Percentiles rank a stretch among this genome's conserved stretches.
Conservation (phyloP, 2,888 invertebrate species). For the Griposia aprilina region DNA sequence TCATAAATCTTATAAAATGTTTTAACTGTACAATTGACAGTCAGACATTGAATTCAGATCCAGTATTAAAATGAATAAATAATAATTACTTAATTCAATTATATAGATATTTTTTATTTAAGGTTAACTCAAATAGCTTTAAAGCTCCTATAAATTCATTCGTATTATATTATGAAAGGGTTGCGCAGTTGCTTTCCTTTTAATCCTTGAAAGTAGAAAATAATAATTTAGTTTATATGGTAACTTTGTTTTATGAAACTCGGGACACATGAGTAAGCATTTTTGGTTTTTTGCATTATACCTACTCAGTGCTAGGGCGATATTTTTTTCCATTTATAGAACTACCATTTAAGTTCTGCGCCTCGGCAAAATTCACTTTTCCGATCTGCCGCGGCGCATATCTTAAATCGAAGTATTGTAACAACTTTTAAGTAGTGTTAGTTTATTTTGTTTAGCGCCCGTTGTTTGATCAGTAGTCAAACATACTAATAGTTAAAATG, state of each 20-base stretch:
- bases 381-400: neutral
- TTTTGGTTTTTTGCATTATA: neutral
- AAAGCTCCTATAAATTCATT: constrained; percentile 51
- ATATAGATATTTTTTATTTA: neutral
- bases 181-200: neutral
- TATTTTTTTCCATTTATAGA: neutral
- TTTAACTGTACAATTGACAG: constrained; percentile 11
- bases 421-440: neutral
- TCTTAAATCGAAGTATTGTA: neutral
- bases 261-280: too few species aligned
- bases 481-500: too few species aligned
- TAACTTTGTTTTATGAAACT: constrained; percentile 8
- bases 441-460: too few species aligned
- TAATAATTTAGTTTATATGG: neutral
- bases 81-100: neutral
- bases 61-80: neutral
- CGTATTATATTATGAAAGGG: constrained; percentile 3
- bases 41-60: constrained; percentile 33
- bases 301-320: neutral
- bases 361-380: neutral
- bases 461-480: too few species aligned
- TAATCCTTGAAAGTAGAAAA: neutral
- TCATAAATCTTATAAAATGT: constrained; percentile 19
- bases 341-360: neutral
- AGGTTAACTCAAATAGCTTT: constrained; percentile 4